phyloP scores from a whole-genome alignment of 1,140 invertebrate genomes.

The Thaumatotibia leucotreta region DNA sequence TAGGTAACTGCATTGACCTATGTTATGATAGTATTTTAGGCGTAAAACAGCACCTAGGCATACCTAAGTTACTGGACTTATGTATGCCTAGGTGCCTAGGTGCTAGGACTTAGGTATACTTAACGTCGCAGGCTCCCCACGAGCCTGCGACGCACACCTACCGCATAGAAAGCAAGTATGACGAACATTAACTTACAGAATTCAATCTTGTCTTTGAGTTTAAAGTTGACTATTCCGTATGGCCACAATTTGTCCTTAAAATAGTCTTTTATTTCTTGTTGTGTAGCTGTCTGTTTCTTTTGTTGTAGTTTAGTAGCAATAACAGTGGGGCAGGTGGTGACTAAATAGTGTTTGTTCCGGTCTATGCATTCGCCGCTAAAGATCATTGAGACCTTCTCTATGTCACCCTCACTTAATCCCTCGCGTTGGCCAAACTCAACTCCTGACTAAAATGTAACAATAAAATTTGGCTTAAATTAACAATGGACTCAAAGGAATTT shows the following conservation, averaged over 20 bases:
- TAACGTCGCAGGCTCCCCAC: too few species aligned
- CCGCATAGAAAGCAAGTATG: too few species aligned
- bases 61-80: too few species aligned
- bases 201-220: slow-evolving; percentile 47
- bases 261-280: slow-evolving; percentile 46
- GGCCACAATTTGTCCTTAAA: slow-evolving; percentile 56
- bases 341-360: slow-evolving; percentile 53
- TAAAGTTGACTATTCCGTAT: slow-evolving; percentile 54
- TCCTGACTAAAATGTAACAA: slow-evolving; percentile 26
- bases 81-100: too few species aligned
- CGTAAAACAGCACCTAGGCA: too few species aligned
- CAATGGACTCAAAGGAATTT: too few species aligned
- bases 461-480: not conserved
- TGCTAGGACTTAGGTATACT: too few species aligned
- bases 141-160: too few species aligned
- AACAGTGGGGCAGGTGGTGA: slow-evolving; percentile 58
- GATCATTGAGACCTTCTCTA: slow-evolving; percentile 50
- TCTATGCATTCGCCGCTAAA: slow-evolving; percentile 50
- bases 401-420: slow-evolving; percentile 50
- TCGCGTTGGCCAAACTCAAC: slow-evolving; percentile 56
- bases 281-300: slow-evolving; percentile 21
- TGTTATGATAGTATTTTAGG: too few species aligned
- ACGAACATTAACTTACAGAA: slow-evolving; percentile 51
- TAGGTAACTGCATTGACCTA: too few species aligned
- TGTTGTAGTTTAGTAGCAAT: slow-evolving; percentile 24